Conservation (phyloP, 1,140 invertebrate species). For the Drosophila teissieri region DNA sequence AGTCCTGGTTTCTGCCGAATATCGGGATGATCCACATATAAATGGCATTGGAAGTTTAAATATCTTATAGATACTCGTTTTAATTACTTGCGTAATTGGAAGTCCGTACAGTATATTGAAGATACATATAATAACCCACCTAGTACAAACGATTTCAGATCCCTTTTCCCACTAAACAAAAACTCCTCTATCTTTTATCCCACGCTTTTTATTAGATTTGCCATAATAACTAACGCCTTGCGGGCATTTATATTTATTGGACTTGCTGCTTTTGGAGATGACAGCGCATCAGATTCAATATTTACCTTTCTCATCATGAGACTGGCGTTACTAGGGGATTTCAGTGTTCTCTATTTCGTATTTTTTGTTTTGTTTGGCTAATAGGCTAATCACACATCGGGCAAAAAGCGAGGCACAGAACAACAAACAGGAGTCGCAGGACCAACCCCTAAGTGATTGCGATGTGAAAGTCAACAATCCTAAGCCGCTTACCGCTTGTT, state of each 20-base stretch:
- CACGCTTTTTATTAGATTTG: conserved; percentile 54
- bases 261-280: conserved; percentile 38
- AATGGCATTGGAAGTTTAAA: conserved; percentile 1
- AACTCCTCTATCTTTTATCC: conserved; percentile 35
- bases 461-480: conserved; percentile 80
- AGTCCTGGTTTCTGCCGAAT: conserved; percentile 3
- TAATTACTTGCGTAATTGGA: too few relatives aligned
- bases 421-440: conserved; percentile 46
- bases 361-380: conserved; percentile 69
- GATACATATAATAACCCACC: too few relatives aligned
- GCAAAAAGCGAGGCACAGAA: conserved; percentile 66
- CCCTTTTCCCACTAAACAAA: not conserved
- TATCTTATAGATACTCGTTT: not conserved
- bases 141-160: too few relatives aligned
- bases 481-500: conserved; percentile 81
- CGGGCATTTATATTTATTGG: conserved; percentile 65
- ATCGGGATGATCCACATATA: conserved; percentile 13
- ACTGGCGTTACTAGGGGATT: conserved; percentile 37
- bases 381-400: conserved; percentile 81
- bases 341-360: not conserved
- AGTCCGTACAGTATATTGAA: too few relatives aligned
- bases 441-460: conserved; percentile 74
- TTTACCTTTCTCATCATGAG: conserved; percentile 80
- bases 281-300: conserved; percentile 68
- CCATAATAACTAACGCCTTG: conserved; percentile 62